Evolutionary conservation across 2,888 invertebrate genomes (phyloP).

Genomic region (Athetis lepigone): DNA sequence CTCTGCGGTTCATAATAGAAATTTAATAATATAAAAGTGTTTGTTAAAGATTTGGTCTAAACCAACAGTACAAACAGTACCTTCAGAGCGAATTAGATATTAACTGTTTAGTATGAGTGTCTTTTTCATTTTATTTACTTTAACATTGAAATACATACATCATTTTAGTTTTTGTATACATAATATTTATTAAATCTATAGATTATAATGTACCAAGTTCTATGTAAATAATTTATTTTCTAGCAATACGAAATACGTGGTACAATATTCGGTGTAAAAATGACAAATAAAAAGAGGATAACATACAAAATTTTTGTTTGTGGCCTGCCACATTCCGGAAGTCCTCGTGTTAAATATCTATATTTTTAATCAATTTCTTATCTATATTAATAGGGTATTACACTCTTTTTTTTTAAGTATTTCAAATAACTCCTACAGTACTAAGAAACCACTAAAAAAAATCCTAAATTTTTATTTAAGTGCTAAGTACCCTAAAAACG

Average conservation of each 20-base stretch:
- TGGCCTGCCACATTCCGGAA: slow-evolving; percentile 74
- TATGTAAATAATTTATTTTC: slow-evolving; percentile 15
- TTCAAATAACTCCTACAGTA: too few species aligned
- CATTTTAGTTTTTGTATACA: slow-evolving; percentile 35
- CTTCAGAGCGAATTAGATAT: background rate
- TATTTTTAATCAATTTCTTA: slow-evolving; percentile 14
- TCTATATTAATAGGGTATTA: slow-evolving; percentile 28
- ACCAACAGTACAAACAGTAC: too few species aligned
- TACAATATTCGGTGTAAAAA: slow-evolving; percentile 40
- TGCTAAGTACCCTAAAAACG: too few species aligned
- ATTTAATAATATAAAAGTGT: too few species aligned
- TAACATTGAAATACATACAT: background rate
- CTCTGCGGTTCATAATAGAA: too few species aligned
- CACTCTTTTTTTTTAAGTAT: too few species aligned
- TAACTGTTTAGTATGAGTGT: background rate
- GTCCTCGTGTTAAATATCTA: slow-evolving; percentile 52
- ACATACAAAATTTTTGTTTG: slow-evolving; percentile 45
- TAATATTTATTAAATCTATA: slow-evolving; percentile 39
- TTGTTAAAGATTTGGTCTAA: too few species aligned
- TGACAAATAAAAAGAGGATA: slow-evolving; percentile 36
- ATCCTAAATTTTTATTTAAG: too few species aligned
- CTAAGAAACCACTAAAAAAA: too few species aligned
- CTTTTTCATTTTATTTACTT: background rate
- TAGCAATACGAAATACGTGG: slow-evolving; percentile 16
- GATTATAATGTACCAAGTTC: slow-evolving; percentile 23